Percentiles rank a stretch among this genome's conserved stretches.
phyloP scores from a whole-genome alignment of 2,797 vertebrate genomes.

The Clamator glandarius region DNA sequence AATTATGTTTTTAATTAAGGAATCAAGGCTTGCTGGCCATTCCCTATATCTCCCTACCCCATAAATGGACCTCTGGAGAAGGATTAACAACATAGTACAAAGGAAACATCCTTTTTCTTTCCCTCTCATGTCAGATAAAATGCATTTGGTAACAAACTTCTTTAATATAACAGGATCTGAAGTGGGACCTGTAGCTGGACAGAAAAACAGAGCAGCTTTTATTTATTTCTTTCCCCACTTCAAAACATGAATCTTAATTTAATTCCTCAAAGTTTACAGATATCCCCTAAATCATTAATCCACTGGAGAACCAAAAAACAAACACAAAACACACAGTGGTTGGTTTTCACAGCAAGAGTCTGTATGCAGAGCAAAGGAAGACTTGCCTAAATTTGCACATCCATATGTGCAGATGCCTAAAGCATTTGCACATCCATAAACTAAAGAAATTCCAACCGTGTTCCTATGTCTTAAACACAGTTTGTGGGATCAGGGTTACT shows the following conservation, averaged over 20 bases:
- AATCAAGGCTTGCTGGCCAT: neutral
- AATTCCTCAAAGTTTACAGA: neutral
- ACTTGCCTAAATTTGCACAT: neutral
- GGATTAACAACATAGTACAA: neutral
- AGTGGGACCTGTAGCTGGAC: neutral
- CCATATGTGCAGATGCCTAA: too few species aligned
- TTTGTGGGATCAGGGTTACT: neutral
- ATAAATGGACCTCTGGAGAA: neutral
- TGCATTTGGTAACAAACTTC: neutral
- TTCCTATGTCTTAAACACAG: neutral
- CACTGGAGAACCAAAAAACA: neutral
- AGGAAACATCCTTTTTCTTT: neutral
- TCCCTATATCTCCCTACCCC: neutral
- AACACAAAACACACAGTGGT: neutral
- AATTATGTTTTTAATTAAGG: slow-evolving; percentile 37
- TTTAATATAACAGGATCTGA: neutral
- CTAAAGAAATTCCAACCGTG: neutral
- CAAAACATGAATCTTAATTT: neutral
- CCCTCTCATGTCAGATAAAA: neutral
- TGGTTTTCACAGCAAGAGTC: neutral
- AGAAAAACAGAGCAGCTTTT: neutral
- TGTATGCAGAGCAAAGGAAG: neutral
- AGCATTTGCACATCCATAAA: neutral
- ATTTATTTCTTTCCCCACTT: neutral
- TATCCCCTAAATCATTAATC: neutral